Conservation (phyloP, 2,113 vertebrate species). For the Periophthalmus modestus region DNA sequence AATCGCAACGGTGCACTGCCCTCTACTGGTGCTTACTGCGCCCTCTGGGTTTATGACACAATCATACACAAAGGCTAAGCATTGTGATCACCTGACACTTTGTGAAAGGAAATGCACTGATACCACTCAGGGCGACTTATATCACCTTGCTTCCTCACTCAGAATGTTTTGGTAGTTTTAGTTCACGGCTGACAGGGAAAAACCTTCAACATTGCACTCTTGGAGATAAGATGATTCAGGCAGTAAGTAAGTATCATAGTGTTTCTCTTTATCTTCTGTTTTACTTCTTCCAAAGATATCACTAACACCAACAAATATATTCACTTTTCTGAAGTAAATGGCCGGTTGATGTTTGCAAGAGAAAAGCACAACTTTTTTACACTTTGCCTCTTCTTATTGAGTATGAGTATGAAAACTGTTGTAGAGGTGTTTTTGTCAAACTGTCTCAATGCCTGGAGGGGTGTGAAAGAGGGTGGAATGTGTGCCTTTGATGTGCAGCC, state of each 20-base stretch:
- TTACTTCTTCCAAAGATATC: too few relatives aligned
- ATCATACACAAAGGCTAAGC: neutral
- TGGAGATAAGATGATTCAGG: neutral
- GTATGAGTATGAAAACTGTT: neutral
- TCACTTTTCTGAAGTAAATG: too few relatives aligned
- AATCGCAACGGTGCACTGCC: neutral
- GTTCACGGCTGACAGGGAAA: neutral
- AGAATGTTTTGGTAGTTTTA: too few relatives aligned
- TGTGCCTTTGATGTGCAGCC: conserved; percentile 66
- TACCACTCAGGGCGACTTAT: too few relatives aligned
- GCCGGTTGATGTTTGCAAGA: neutral
- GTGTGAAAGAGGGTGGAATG: conserved; percentile 48
- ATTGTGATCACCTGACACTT: neutral
- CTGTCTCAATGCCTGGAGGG: conserved; percentile 25
- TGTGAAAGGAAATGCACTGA: too few relatives aligned
- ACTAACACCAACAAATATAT: too few relatives aligned
- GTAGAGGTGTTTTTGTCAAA: conserved; percentile 3
- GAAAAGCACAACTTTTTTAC: neutral
- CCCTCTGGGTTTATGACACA: too few relatives aligned
- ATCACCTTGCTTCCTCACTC: too few relatives aligned
- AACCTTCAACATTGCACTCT: neutral
- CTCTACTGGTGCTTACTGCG: neutral
- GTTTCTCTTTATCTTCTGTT: too few relatives aligned
- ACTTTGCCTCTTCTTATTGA: neutral
- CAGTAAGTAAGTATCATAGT: neutral